Evolutionary conservation across 2,888 invertebrate genomes (phyloP).

Genomic region (Homarus gammarus): DNA sequence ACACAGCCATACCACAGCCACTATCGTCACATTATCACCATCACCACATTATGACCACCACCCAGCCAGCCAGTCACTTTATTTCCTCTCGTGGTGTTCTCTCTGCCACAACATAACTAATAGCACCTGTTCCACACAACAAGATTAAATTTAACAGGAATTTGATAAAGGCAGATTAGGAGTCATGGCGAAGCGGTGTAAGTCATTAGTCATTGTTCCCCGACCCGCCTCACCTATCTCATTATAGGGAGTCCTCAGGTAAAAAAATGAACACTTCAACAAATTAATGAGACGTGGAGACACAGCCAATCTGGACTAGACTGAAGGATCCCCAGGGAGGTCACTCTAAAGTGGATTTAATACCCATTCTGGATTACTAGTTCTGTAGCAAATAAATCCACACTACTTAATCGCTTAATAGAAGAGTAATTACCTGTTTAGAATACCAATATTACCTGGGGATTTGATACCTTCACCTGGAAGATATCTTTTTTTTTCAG

Average conservation of each 20-base stretch:
- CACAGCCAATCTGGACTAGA: conserved; percentile 37
- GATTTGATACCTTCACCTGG: background rate
- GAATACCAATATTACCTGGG: too few species aligned
- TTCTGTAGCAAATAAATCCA: too few species aligned
- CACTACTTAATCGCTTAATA: too few species aligned
- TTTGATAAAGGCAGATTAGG: conserved; percentile 55
- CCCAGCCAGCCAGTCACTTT: background rate
- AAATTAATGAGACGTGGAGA: conserved; percentile 50
- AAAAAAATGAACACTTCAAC: conserved; percentile 48
- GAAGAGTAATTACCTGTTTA: too few species aligned
- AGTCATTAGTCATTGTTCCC: conserved; percentile 22
- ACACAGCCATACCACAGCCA: background rate
- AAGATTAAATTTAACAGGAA: conserved; percentile 45
- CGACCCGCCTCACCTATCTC: conserved; percentile 3
- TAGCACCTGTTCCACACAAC: background rate
- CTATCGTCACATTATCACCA: background rate
- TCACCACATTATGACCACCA: conserved; percentile 3
- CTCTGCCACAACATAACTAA: background rate
- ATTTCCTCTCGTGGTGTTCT: too few species aligned
- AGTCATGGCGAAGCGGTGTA: background rate
- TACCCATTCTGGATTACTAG: too few species aligned
- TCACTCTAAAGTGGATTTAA: too few species aligned
- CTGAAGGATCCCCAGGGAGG: background rate
- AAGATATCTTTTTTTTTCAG: too few species aligned
- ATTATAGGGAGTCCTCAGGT: conserved; percentile 33